These are phyloP conservation scores for Diloba caeruleocephala DNA, from an alignment of 2,888 invertebrate species.

Conservation along the genomic window DNA sequence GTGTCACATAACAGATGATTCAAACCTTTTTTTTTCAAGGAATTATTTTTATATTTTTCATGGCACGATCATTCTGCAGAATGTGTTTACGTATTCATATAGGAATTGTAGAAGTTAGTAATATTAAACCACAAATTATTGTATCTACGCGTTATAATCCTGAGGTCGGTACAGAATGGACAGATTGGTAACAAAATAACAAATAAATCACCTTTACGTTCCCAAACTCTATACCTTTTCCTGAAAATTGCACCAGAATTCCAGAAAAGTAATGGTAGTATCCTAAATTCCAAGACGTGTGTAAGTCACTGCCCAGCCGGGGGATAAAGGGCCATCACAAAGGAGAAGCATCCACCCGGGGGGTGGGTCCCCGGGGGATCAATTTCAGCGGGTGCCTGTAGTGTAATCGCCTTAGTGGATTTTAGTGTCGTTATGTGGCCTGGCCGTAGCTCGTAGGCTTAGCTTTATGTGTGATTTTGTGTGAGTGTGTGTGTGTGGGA, in stretches of 20 bases:
- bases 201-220: not conserved
- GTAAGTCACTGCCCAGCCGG: conserved; percentile 51
- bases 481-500: conserved; percentile 8
- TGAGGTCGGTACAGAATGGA: no score
- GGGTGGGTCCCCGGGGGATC: conserved; percentile 38
- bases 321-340: conserved; percentile 56
- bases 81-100: no score
- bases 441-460: conserved; percentile 44
- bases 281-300: conserved; percentile 50
- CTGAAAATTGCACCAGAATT: conserved; percentile 7
- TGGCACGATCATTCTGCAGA: no score
- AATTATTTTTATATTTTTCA: no score
- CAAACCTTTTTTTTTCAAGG: no score
- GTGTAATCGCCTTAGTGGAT: conserved; percentile 56
- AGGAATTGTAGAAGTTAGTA: no score
- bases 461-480: conserved; percentile 19
- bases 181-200: no score
- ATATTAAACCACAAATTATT: no score
- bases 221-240: not conserved
- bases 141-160: no score
- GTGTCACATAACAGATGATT: no score
- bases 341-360: conserved; percentile 36
- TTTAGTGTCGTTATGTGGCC: conserved; percentile 54
- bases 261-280: conserved; percentile 44
- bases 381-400: conserved; percentile 53